A percentile compares a stretch with the other conserved stretches of the same genome.
These are phyloP conservation scores for Micromesistius poutassou DNA, from an alignment of 2,797 vertebrate species.

Conservation along the genomic window DNA sequence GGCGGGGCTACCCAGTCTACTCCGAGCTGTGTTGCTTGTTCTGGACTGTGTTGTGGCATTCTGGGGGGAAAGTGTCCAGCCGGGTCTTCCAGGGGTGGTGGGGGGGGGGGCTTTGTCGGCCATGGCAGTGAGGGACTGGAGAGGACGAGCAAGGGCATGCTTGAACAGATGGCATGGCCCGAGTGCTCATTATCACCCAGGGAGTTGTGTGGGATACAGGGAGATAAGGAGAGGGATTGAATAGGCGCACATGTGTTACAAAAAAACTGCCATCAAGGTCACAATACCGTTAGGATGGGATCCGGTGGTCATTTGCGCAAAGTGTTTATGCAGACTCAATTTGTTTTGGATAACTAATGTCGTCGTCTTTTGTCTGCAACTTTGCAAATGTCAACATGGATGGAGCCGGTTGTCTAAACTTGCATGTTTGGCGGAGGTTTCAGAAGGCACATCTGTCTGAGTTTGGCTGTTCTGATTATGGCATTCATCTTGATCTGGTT, in stretches of 20 bases:
- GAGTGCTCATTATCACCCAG: conserved; percentile 54
- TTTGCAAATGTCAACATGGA: background rate
- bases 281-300: background rate
- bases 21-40: background rate
- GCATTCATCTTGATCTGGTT: background rate
- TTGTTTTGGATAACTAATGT: background rate
- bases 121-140: conserved; percentile 29
- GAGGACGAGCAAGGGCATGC: conserved; percentile 26
- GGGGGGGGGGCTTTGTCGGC: conserved; percentile 22
- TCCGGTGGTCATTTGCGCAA: background rate
- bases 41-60: conserved; percentile 16
- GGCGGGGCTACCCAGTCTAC: no score
- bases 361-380: background rate
- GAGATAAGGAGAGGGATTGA: background rate
- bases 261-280: background rate
- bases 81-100: background rate
- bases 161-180: conserved; percentile 39
- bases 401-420: background rate
- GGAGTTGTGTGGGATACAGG: conserved; percentile 30
- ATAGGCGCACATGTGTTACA: background rate
- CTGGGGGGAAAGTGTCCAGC: conserved; percentile 21
- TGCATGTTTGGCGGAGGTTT: background rate
- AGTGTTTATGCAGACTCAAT: background rate
- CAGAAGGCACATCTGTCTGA: background rate
- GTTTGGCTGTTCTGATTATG: background rate